Base-by-base conservation (phyloP, 2,797 vertebrate genomes). In the Toxotes lorentzi region DNA sequence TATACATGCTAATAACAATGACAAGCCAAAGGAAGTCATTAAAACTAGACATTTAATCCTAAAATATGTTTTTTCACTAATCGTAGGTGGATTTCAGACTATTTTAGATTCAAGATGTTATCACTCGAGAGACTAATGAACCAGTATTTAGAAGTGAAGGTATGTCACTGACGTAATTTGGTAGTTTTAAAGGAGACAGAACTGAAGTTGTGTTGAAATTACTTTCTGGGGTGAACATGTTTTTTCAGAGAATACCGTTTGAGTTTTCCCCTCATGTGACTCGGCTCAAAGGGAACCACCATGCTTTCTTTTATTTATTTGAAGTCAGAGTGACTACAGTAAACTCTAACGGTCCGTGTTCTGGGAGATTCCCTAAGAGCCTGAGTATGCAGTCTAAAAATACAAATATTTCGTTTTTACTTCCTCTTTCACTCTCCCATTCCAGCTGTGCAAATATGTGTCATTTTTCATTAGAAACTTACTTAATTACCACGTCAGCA, bases 281-380 rank as follows among this genome's bases (percentile, higher is more conserved):
- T 38, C 24, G 1, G 1, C 34, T n/a, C 1, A 47, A 3, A 72
- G 79, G 86, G 84, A 89, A 91, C n/a, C 78, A 87, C 91, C 84
- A 5, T 0, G 40, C 14, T 78, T 80, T 89, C 57, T 63, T 64
- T 32, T 45, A 13, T 60, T 40, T 7, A 7, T 35, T 48, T 65
- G 9, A 40, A 48, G 9, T 59, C 63, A 61, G 16, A 51, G 27
- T 76, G 71, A 81, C 62, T 23, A 30, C 27, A 30, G 27, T 30
- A 53, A 66, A 86, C 48, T 40, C 21, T 72, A 79, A 69, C 30
- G 13, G 63, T 8, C 17, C 7, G 34, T 41, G 11, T 8, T 21
- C n/a, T 81, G 57, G 88, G 89, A 90, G 87, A 93, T 89, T 88
- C 92, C 94, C 88, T 24, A 78, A 34, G 41, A 79, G 63, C 83